Evolutionary conservation across 2,888 invertebrate genomes (phyloP), one percentile per base, ranked within the genome.

Genomic region (Thecophora atra): DNA sequence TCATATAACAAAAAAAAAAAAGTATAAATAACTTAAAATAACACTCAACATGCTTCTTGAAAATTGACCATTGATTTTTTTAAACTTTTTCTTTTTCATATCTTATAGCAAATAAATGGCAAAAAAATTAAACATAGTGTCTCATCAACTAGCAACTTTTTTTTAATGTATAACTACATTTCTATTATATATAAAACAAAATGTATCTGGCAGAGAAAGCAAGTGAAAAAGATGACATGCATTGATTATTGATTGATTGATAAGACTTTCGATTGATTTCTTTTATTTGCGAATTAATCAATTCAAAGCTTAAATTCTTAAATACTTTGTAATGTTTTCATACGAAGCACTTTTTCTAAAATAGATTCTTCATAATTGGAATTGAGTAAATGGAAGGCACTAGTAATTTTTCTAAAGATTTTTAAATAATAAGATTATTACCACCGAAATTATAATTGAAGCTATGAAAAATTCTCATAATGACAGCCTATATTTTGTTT

Each of bases 61-160:
- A 2, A 37, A 37, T 11, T 37, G 37, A 37, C 11, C 3, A 8
- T 37, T 11, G 11, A 37, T 37, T 37, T 37, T n/a, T n/a, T n/a
- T n/a, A n/a, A 37, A 37, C 7, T 6, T 8, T 37, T 37, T 37
- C 7, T 37, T 37, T 54, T 21, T 52, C 11, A 52, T 52, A 54
- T 28, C 19, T 7, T n/a, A 64, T 6, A 64, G 17, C 19, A 44
- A 26, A 7, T 15, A 54, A 54, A 64, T 52, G n/a, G n/a, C n/a
- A 60, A n/a, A 13, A 17, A 62, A 63, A 63, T 54, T 52, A 51
- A 63, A 70, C 19, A 63, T 42, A 70, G 70, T 70, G 70, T 70
- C 70, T 70, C 70, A 62, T 58, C 68, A 64, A 68, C 62, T 71
- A 69, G 66, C 67, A 42, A 26, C 30, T 58, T 24, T 37, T 56